Evolutionary conservation across 2,797 vertebrate genomes (phyloP), one percentile per base, ranked within the genome.

Genomic region (Sebastolobus alascanus): DNA sequence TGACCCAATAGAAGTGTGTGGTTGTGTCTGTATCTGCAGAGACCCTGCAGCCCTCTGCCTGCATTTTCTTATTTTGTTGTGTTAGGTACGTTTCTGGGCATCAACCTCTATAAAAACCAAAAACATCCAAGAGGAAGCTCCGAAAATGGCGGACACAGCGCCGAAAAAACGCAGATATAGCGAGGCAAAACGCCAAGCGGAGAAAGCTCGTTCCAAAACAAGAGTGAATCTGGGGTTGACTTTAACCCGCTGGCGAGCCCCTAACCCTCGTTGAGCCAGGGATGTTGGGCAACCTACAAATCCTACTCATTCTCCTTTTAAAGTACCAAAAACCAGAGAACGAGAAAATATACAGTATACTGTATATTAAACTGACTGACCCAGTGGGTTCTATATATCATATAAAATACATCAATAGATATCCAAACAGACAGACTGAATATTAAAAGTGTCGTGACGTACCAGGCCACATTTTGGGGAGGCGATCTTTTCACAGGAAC

Each of bases 381-480:
- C 3, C 16, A 67, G 27, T 50, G 40, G 31, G 40, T 52, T 7
- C 1, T 68, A 54, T 25, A 18, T 4, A 79, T 46, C 18, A 55
- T 16, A 14, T 37, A 22, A 38, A 80, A 85, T 59, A 73, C 80
- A 78, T 2, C 37, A 22, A 43, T 29, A 40, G 5, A 40, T 2
- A 43, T 60, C 68, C 12, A 63, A 22, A 46, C 20, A 52, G 13
- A 29, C 2, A 13, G 27, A n/a, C 3, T 20, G 2, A 58, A 29
- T 7, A 25, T 8, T 10, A 22, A 73, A 77, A 22, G 16, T 54
- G 16, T 54, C 9, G n/a, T 4, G n/a, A 91, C 97, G 43, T 95
- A 99, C 98, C 97, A 96, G 91, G 74, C 93, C 85, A 94, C 98
- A 99, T 79, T 97, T 96, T 58, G 97, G 97, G 50, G 94, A 96